phyloP scores from a whole-genome alignment of 1,140 invertebrate genomes.

The Pseudomyrmex pallidus region DNA sequence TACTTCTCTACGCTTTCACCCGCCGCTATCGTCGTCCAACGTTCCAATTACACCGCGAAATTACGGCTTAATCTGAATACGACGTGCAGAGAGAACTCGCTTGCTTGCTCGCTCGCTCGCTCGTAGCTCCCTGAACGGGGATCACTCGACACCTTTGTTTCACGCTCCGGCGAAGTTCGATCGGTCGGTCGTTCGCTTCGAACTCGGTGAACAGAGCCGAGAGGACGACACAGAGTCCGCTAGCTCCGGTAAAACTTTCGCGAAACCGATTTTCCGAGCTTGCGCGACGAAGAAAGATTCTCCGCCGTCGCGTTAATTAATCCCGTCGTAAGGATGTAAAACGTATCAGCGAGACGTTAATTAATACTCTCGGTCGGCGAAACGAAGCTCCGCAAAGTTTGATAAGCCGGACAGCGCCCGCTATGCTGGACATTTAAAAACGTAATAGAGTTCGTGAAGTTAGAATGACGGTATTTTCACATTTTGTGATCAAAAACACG shows the following conservation, averaged over 20 bases:
- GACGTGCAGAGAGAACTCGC: slow-evolving; percentile 48
- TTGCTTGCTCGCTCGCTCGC: neutral
- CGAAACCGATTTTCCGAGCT: slow-evolving; percentile 36
- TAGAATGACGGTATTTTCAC: slow-evolving; percentile 13
- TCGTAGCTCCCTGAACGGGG: slow-evolving; percentile 10
- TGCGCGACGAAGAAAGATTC: slow-evolving; percentile 39
- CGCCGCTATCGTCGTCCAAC: slow-evolving; percentile 47
- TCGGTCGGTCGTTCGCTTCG: slow-evolving; percentile 42
- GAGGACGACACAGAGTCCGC: slow-evolving; percentile 15
- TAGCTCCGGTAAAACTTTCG: slow-evolving; percentile 14
- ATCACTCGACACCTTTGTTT: slow-evolving; percentile 72
- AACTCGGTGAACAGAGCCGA: slow-evolving; percentile 20
- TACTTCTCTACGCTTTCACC: slow-evolving; percentile 17
- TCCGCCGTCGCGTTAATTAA: slow-evolving; percentile 66
- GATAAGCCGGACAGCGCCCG: slow-evolving; percentile 32
- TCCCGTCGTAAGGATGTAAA: slow-evolving; percentile 56
- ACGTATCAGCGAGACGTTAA: slow-evolving; percentile 59
- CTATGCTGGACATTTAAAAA: slow-evolving; percentile 33
- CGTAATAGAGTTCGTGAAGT: slow-evolving; percentile 46
- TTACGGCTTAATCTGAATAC: slow-evolving; percentile 70
- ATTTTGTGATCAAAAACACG: neutral
- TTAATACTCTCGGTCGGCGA: slow-evolving; percentile 32
- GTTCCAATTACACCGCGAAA: slow-evolving; percentile 71
- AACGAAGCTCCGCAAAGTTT: slow-evolving; percentile 39
- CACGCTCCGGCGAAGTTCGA: slow-evolving; percentile 65